These are phyloP conservation scores for Drosophila novamexicana DNA, from an alignment of 1,140 invertebrate species.

Conservation along the genomic window DNA sequence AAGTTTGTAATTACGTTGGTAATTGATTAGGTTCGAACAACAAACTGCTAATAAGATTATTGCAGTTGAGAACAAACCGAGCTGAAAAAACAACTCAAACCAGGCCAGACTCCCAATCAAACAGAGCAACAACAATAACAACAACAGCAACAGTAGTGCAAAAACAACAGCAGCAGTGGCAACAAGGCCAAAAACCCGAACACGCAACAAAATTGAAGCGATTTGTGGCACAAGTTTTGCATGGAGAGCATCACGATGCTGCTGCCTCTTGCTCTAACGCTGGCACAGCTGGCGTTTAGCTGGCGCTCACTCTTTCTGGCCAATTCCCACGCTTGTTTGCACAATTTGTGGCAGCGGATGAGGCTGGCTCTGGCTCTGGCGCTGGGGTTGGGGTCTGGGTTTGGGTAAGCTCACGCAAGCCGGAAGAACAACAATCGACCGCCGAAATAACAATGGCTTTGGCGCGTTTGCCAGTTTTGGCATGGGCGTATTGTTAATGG, in stretches of 20 bases:
- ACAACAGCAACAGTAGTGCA: conserved; percentile 1
- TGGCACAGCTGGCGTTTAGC: background rate
- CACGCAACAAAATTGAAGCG: conserved; percentile 75
- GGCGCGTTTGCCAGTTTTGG: conserved; percentile 78
- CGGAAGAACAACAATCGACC: conserved; percentile 82
- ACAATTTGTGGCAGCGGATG: conserved; percentile 60
- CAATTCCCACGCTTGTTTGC: conserved; percentile 68
- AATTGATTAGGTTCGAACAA: conserved; percentile 85
- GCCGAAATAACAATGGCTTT: conserved; percentile 82
- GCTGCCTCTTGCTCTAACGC: conserved; percentile 22
- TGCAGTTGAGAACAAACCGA: conserved; percentile 81
- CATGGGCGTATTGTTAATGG: conserved; percentile 82
- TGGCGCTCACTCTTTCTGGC: conserved; percentile 6
- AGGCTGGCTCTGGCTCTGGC: background rate
- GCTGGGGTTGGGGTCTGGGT: conserved; percentile 43
- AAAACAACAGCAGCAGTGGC: conserved; percentile 9
- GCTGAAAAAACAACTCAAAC: conserved; percentile 76
- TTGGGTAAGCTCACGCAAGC: conserved; percentile 77
- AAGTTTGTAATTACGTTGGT: conserved; percentile 85
- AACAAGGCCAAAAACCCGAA: conserved; percentile 26
- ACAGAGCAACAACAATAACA: conserved; percentile 16
- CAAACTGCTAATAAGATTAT: conserved; percentile 85
- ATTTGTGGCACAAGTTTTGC: conserved; percentile 74
- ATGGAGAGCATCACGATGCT: conserved; percentile 50
- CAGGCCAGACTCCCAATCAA: conserved; percentile 9